Evolutionary conservation across 2,888 invertebrate species (phyloP).

Genomic region (Eurytoma adleriae): DNA sequence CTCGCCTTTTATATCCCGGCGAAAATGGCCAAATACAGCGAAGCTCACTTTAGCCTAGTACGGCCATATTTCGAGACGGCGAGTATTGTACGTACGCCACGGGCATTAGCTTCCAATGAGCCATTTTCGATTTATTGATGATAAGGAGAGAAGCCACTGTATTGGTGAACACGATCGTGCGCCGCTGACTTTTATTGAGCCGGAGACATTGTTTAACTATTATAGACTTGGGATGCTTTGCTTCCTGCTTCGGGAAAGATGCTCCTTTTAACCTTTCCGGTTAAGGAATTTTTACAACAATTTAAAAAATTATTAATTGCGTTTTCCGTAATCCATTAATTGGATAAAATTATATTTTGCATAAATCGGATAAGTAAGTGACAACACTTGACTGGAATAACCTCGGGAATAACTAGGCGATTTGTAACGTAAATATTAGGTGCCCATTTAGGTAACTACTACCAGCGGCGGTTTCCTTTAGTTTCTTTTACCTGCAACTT

Average conservation of each 20-base stretch:
- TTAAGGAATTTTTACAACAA: not conserved
- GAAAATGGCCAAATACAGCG: constrained; percentile 54
- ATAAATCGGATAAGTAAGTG: too few relatives aligned
- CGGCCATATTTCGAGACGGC: constrained; percentile 24
- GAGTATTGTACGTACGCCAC: not conserved
- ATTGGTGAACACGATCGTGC: constrained; percentile 33
- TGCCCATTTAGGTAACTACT: not conserved
- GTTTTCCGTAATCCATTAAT: too few relatives aligned
- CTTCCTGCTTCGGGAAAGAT: constrained; percentile 4
- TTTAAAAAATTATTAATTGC: too few relatives aligned
- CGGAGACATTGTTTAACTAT: constrained; percentile 49
- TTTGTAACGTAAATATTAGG: too few relatives aligned
- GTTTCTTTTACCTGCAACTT: constrained; percentile 35
- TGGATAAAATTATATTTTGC: too few relatives aligned
- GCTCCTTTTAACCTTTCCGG: not conserved
- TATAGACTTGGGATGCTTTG: not conserved
- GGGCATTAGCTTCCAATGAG: constrained; percentile 29
- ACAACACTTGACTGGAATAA: too few relatives aligned
- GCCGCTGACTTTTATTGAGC: constrained; percentile 45
- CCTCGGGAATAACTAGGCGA: too few relatives aligned
- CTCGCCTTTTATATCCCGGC: constrained; percentile 35
- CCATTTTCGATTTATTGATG: constrained; percentile 52
- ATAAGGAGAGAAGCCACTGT: constrained; percentile 38
- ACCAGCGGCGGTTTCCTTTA: constrained; percentile 7
- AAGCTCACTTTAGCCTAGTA: constrained; percentile 5